Evolutionary conservation across 2,797 vertebrate species (phyloP).

Genomic region (Channallabes apus): DNA sequence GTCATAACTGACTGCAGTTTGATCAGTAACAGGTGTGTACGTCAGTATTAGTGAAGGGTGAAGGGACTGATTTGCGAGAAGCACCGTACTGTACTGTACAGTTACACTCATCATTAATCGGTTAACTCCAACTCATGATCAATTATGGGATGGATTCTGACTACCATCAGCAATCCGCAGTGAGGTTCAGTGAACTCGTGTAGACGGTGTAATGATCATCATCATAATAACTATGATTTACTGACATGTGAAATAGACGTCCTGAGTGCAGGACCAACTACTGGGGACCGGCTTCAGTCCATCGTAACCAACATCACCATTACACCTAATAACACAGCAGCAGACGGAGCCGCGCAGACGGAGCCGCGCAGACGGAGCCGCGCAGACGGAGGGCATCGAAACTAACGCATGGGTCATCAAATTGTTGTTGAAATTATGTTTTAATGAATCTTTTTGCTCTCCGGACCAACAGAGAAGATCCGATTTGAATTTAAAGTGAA

Average conservation of each 20-base stretch:
- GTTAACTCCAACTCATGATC: no score
- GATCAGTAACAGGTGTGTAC: no score
- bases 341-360: constrained; percentile 7
- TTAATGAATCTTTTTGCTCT: no score
- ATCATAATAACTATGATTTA: neutral
- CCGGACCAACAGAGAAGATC: no score
- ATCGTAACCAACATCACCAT: neutral
- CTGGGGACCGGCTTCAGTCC: neutral
- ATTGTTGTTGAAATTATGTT: no score
- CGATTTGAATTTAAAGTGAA: no score
- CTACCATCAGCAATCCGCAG: neutral
- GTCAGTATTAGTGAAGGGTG: no score
- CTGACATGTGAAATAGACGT: neutral
- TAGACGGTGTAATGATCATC: neutral
- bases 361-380: constrained; percentile 7
- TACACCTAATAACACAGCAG: neutral
- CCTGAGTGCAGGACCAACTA: neutral
- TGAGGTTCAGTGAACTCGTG: neutral
- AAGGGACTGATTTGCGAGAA: no score
- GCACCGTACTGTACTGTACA: no score
- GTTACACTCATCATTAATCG: no score
- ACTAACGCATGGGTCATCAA: neutral
- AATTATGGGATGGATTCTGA: no score
- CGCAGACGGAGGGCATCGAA: constrained; percentile 2
- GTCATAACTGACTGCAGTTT: no score